Percentiles rank a stretch among this genome's conserved stretches.
phyloP scores from a whole-genome alignment of 2,888 invertebrate genomes.

The Drepana falcataria region DNA sequence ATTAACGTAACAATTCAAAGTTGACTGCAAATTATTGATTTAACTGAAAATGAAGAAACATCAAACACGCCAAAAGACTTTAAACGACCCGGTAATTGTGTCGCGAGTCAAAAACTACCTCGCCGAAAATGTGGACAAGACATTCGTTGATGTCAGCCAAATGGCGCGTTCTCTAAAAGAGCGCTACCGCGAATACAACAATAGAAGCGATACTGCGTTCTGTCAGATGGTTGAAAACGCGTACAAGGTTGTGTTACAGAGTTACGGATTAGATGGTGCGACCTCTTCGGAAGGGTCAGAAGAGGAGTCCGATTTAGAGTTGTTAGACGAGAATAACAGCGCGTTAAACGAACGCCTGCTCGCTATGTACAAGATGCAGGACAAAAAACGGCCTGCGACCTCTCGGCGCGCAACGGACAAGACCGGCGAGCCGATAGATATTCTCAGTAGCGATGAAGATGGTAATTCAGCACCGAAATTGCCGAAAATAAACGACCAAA shows the following conservation, averaged over 20 bases:
- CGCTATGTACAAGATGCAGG: constrained; percentile 73
- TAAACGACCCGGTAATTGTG: constrained; percentile 78
- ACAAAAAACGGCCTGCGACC: constrained; percentile 62
- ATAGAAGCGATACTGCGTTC: constrained; percentile 89
- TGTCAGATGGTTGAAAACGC: constrained; percentile 86
- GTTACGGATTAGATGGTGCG: constrained; percentile 81
- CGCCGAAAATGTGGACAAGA: constrained; percentile 88
- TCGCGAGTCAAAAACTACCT: constrained; percentile 85
- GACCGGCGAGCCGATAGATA: constrained; percentile 68
- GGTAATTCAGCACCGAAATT: constrained; percentile 63
- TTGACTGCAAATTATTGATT: constrained; percentile 3
- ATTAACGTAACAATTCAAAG: constrained; percentile 13
- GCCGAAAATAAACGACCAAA: constrained; percentile 72
- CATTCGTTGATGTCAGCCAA: constrained; percentile 88
- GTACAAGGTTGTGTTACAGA: constrained; percentile 84
- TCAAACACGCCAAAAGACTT: constrained; percentile 65
- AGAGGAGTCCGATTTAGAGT: constrained; percentile 83
- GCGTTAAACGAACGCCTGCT: constrained; percentile 80
- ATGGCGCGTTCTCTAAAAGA: constrained; percentile 90
- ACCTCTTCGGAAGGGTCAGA: constrained; percentile 79
- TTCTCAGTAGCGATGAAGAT: constrained; percentile 65
- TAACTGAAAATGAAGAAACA: constrained; percentile 68
- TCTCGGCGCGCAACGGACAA: constrained; percentile 57
- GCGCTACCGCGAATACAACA: constrained; percentile 86
- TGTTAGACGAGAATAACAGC: constrained; percentile 89